A percentile compares a stretch with the other conserved stretches of the same genome.
phyloP scores from a whole-genome alignment of 2,888 invertebrate species.

The Papilio gigon region DNA sequence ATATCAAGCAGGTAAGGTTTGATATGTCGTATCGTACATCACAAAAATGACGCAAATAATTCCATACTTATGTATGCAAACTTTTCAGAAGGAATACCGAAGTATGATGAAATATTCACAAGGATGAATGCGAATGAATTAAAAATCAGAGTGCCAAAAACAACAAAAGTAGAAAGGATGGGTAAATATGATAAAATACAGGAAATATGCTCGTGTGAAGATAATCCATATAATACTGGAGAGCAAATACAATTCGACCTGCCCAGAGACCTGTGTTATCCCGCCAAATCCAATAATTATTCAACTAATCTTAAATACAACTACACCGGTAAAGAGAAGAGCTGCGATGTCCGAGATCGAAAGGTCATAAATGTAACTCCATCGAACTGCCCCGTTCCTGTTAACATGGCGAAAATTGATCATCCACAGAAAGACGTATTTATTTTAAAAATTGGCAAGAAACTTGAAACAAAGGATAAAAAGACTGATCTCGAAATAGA shows the following conservation, averaged over 20 bases:
- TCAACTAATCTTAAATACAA: conserved; percentile 71
- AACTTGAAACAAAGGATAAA: conserved; percentile 73
- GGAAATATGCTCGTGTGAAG: conserved; percentile 72
- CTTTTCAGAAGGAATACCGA: conserved; percentile 58
- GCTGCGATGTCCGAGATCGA: conserved; percentile 53
- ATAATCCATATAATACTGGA: conserved; percentile 66
- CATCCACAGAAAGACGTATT: conserved; percentile 74
- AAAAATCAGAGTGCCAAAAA: conserved; percentile 75
- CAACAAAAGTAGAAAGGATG: conserved; percentile 64
- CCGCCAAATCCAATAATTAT: conserved; percentile 59
- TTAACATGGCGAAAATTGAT: conserved; percentile 67
- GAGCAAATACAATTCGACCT: conserved; percentile 76
- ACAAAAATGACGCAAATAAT: not conserved
- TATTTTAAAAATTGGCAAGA: conserved; percentile 77
- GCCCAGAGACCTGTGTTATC: conserved; percentile 60
- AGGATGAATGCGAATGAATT: conserved; percentile 76
- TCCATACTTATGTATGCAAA: not conserved
- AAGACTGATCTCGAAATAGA: conserved; percentile 78
- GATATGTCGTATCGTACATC: not conserved
- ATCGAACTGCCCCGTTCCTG: conserved; percentile 68
- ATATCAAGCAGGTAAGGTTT: conserved; percentile 44
- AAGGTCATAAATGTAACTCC: conserved; percentile 73
- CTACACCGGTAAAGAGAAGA: conserved; percentile 59
- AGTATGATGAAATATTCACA: conserved; percentile 75
- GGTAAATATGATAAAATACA: conserved; percentile 72